These are phyloP conservation scores for Tetramorium parvispinum DNA, from an alignment of 1,140 invertebrate genomes.

Conservation along the genomic window DNA sequence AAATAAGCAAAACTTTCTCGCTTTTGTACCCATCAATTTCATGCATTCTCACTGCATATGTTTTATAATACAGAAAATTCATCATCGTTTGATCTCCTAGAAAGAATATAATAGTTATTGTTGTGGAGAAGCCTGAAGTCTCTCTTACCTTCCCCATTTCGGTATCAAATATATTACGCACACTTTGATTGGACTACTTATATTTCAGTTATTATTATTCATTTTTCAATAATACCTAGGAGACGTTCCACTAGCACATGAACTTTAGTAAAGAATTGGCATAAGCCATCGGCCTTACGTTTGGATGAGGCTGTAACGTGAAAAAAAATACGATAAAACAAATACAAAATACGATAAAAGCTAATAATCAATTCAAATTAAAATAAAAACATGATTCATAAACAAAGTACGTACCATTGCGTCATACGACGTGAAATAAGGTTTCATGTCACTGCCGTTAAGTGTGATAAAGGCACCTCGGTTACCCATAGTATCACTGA, in stretches of 20 bases:
- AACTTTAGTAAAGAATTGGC: constrained; percentile 91
- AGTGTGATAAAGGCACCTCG: constrained; percentile 98
- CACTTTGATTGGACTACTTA: constrained; percentile 82
- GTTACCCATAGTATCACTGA: constrained; percentile 99
- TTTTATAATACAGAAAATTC: constrained; percentile 70
- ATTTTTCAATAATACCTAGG: constrained; percentile 71
- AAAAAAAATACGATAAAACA: constrained; percentile 68
- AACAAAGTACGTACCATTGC: constrained; percentile 92
- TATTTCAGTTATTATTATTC: constrained; percentile 76
- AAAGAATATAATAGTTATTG: constrained; percentile 75
- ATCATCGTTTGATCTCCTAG: constrained; percentile 63
- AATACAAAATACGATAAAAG: constrained; percentile 6
- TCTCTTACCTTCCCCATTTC: constrained; percentile 73
- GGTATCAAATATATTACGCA: constrained; percentile 81
- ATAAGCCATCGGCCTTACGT: constrained; percentile 98
- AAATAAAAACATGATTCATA: constrained; percentile 14
- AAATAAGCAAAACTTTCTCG: constrained; percentile 68
- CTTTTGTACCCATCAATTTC: constrained; percentile 74
- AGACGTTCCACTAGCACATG: constrained; percentile 86
- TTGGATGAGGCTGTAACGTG: constrained; percentile 95
- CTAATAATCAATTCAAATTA: neutral
- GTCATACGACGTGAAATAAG: constrained; percentile 96
- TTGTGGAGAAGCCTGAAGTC: constrained; percentile 72
- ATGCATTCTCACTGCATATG: constrained; percentile 66
- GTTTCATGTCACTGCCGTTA: constrained; percentile 95